These are phyloP conservation scores for Nannoperca australis DNA, from an alignment of 2,797 vertebrate species.

Conservation along the genomic window DNA sequence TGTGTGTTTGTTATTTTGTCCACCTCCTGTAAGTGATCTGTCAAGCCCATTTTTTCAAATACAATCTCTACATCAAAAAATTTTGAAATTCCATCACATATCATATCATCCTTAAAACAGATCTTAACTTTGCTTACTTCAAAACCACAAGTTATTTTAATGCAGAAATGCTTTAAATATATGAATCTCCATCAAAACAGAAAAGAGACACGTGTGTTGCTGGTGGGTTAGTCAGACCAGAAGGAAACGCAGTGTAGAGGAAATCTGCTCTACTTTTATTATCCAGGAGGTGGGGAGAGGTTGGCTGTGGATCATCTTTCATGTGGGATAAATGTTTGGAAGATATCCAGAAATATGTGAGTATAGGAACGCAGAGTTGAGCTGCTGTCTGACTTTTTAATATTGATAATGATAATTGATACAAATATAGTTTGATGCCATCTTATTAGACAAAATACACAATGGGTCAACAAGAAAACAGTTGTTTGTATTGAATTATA, in stretches of 20 bases:
- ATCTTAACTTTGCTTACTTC: not conserved
- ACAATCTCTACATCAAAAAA: conserved; percentile 49
- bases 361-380: conserved; percentile 24
- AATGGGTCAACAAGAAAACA: not conserved
- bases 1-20: conserved; percentile 6
- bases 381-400: conserved; percentile 18
- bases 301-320: conserved; percentile 57
- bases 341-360: conserved; percentile 51
- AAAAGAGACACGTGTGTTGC: conserved; percentile 18
- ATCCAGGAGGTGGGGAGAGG: conserved; percentile 51
- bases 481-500: not conserved
- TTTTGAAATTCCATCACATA: conserved; percentile 47
- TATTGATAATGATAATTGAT: not conserved
- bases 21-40: not conserved
- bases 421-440: not conserved
- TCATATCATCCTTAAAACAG: conserved; percentile 23
- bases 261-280: conserved; percentile 50
- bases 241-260: conserved; percentile 37
- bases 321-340: conserved; percentile 67
- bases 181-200: conserved; percentile 30
- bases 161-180: conserved; percentile 5
- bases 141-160: conserved; percentile 18
- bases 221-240: conserved; percentile 25
- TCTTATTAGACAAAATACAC: not conserved
- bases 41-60: conserved; percentile 9